phyloP scores from a whole-genome alignment of 2,888 invertebrate genomes.

The Acanthosepion lycidas region DNA sequence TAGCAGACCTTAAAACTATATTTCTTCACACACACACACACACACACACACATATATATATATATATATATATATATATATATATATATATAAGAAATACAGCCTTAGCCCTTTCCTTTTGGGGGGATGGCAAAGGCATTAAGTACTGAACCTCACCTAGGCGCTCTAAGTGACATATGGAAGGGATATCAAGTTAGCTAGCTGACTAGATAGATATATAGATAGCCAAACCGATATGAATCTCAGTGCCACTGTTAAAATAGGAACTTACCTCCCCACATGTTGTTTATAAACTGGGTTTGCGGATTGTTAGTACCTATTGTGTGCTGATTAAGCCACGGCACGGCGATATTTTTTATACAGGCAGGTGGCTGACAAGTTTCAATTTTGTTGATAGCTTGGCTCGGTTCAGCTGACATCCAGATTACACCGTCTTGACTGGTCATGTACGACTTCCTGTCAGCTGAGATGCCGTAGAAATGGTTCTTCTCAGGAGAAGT shows the following conservation, averaged over 20 bases:
- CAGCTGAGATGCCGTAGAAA: slow-evolving; percentile 18
- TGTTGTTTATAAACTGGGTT: neutral
- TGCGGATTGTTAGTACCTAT: neutral
- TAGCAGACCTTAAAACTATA: too few relatives aligned
- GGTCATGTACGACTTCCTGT: neutral
- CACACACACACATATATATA: too few relatives aligned
- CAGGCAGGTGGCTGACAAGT: neutral
- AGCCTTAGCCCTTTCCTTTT: too few relatives aligned
- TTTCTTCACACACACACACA: too few relatives aligned
- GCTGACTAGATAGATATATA: too few relatives aligned
- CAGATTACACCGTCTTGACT: neutral
- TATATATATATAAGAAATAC: too few relatives aligned
- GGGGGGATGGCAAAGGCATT: too few relatives aligned
- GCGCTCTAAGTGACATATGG: too few relatives aligned
- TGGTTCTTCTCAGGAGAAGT: neutral
- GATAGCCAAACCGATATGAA: neutral
- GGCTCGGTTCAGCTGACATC: neutral
- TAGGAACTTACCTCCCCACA: slow-evolving; percentile 20
- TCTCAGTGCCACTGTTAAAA: too few relatives aligned
- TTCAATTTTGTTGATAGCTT: neutral
- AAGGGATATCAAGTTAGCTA: too few relatives aligned
- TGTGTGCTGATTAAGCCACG: neutral
- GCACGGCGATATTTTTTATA: neutral
- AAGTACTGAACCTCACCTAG: too few relatives aligned
- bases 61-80: too few relatives aligned